These are phyloP conservation scores for Rhopalosiphum maidis DNA, from an alignment of 1,140 invertebrate species.

Conservation along the genomic window DNA sequence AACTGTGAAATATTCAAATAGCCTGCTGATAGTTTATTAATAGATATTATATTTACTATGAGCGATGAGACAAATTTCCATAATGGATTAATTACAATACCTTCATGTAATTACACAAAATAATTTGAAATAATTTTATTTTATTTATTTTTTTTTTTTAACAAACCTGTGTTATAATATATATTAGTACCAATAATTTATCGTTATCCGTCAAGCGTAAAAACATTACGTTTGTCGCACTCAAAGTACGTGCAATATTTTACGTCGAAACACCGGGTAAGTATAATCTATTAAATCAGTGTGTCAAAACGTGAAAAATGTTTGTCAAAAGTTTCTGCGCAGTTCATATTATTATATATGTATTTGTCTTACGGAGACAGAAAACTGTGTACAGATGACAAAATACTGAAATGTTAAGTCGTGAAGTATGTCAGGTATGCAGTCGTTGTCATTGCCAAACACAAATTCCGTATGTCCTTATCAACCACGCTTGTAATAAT, in stretches of 20 bases:
- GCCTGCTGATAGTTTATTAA: neutral
- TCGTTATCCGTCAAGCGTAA: neutral
- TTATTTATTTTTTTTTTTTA: neutral
- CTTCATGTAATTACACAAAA: neutral
- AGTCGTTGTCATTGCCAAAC: conserved; percentile 19
- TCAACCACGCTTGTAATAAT: neutral
- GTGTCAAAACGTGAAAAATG: neutral
- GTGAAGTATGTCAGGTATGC: neutral
- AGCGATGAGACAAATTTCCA: neutral
- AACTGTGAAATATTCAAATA: neutral
- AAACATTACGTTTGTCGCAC: neutral
- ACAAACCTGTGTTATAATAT: neutral
- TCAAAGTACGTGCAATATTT: neutral
- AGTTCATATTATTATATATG: neutral
- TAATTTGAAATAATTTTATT: neutral
- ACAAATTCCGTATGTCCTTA: neutral
- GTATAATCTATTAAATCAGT: neutral
- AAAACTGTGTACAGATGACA: neutral
- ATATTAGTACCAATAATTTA: neutral
- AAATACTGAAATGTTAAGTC: conserved; percentile 1
- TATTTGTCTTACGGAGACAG: neutral
- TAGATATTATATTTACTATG: neutral
- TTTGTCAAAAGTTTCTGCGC: conserved; percentile 4
- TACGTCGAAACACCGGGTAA: neutral
- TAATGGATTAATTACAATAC: neutral